Base-by-base conservation (phyloP, 2,113 vertebrate species). In the Ammodytes marinus region DNA sequence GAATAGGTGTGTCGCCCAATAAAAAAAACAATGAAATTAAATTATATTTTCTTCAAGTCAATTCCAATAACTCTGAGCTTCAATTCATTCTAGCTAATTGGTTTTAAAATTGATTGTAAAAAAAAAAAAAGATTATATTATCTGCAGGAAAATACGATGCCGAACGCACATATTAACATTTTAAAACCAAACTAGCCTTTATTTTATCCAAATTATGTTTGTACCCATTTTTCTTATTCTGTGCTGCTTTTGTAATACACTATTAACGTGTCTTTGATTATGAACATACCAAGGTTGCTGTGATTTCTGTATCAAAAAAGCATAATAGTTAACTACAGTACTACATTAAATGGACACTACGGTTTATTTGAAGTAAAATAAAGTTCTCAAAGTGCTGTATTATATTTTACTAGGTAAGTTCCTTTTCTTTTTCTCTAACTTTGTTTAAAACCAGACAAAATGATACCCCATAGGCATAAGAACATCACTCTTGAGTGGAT, bases 1-100 rank as follows among this genome's bases (percentile, higher is more conserved):
- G 77, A 84, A 87, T 61, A 11, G 50, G 45, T 46, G 64, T 79
- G 37, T 57, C 72, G 67, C 17, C 5, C n/a, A 68, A 60, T 17
- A 50, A 74, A 39, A 61, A 79, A 74, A 19, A 19, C 17, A 37
- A 63, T 3, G 45, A 59, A 73, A 53, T 64, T 39, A 72, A 58
- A 70, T 1, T 4, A 45, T 58, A 37, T 77, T 58, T 47, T 65
- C 63, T 47, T 6, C 2, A 15, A 54, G 6, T 19, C 12, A 45
- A 27, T 27, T 75, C 19, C 45, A 17, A 70, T 64, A 15, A 46
- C 17, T 80, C 27, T 40, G 12, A n/a, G 49, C 27, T 71, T 76
- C 42, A 49, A 27, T 27, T 72, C 73, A 65, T 37, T 64, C 64
- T 52, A 74, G n/a, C 39, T 47, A 45, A 50, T 69, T 69, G 17